Conservation (phyloP, 2,888 invertebrate species). For the Stenodera caucasica region DNA sequence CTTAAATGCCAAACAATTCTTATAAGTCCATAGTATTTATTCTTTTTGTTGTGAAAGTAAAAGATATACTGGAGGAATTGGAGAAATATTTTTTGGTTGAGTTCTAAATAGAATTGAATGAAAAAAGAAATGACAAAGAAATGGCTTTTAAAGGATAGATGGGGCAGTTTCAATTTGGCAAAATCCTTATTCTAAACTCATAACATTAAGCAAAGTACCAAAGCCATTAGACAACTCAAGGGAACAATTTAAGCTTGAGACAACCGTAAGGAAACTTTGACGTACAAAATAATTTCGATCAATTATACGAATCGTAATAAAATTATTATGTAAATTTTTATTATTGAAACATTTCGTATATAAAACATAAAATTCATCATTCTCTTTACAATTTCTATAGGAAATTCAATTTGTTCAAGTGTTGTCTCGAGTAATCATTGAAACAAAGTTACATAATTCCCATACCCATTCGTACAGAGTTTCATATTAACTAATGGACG, state of each 20-base stretch:
- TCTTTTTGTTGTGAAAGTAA: too few relatives aligned
- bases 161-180: conserved; percentile 9
- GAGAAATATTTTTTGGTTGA: not conserved
- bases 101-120: not conserved
- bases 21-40: too few relatives aligned
- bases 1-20: too few relatives aligned
- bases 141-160: not conserved
- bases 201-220: conserved; percentile 13
- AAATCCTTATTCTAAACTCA: conserved; percentile 13
- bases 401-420: not conserved
- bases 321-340: not conserved
- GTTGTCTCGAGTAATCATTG: not conserved
- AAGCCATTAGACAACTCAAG: conserved; percentile 12
- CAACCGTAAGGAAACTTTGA: conserved; percentile 6
- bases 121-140: not conserved
- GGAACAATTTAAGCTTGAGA: conserved; percentile 3
- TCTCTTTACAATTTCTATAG: not conserved
- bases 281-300: conserved; percentile 3
- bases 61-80: too few relatives aligned
- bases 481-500: conserved; percentile 11
- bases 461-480: not conserved
- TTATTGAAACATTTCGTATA: not conserved
- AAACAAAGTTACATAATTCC: conserved; percentile 6
- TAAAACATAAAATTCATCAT: not conserved
- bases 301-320: not conserved